Evolutionary conservation across 2,888 invertebrate species (phyloP).

Genomic region (Harpalus rufipes): DNA sequence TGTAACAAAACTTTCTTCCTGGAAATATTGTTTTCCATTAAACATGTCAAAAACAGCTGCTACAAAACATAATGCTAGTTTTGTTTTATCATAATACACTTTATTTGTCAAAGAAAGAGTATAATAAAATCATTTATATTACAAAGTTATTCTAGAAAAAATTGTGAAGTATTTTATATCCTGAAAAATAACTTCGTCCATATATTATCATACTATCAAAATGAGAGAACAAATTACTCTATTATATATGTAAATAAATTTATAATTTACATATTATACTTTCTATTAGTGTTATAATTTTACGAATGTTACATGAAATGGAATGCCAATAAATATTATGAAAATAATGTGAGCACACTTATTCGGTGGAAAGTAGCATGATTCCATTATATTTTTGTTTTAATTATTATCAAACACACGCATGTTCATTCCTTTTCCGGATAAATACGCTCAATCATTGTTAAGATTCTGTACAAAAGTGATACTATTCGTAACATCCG

Average conservation of each 20-base stretch:
- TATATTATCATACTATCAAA: neutral
- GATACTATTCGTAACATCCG: no score
- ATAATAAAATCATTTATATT: conserved; percentile 16
- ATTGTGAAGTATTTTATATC: neutral
- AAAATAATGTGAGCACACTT: no score
- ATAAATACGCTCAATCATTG: no score
- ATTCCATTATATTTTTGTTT: no score
- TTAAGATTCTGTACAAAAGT: no score
- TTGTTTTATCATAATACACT: conserved; percentile 6
- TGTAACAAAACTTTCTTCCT: conserved; percentile 3
- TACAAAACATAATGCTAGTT: neutral
- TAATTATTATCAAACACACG: no score
- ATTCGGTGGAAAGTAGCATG: no score
- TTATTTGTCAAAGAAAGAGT: neutral
- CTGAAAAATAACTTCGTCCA: neutral
- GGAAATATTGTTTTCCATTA: conserved; percentile 8
- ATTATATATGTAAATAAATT: conserved; percentile 10
- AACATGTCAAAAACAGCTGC: conserved; percentile 20
- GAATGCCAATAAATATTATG: no score
- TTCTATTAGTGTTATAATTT: neutral
- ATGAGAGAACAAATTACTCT: neutral
- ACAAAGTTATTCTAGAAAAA: neutral
- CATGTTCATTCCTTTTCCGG: no score
- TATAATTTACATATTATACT: neutral
- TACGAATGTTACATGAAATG: neutral